Evolutionary conservation across 2,113 vertebrate genomes (phyloP).

Genomic region (Camelus bactrianus): DNA sequence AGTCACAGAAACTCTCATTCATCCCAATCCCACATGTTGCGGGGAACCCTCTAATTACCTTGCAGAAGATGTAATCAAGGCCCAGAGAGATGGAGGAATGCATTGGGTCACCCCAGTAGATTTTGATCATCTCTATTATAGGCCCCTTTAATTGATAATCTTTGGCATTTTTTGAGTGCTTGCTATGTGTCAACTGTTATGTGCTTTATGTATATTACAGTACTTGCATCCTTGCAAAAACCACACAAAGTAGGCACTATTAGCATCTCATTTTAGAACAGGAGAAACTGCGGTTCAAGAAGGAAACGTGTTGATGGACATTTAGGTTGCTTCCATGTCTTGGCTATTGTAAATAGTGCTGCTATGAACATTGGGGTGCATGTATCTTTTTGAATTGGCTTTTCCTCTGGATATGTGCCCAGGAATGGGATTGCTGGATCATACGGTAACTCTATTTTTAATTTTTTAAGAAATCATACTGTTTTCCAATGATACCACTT

Average conservation of each 20-base stretch:
- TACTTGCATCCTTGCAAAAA: not conserved
- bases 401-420: no score
- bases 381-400: no score
- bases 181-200: not conserved
- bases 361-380: no score
- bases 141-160: not conserved
- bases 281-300: not conserved
- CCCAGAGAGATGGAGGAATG: not conserved
- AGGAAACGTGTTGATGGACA: no score
- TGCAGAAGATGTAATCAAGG: not conserved
- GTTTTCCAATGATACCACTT: no score
- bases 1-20: conserved; percentile 17
- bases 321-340: no score
- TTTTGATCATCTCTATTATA: not conserved
- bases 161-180: not conserved
- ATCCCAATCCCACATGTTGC: not conserved
- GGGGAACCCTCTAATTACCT: not conserved
- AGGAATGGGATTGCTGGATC: no score
- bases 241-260: not conserved
- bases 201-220: not conserved
- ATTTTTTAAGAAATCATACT: no score
- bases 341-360: no score
- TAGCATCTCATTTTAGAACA: not conserved
- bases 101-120: not conserved
- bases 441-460: no score